Percentiles rank a stretch among this genome's conserved stretches.
Evolutionary conservation across 2,888 invertebrate genomes (phyloP).

Genomic region (Temnothorax unifasciatus): DNA sequence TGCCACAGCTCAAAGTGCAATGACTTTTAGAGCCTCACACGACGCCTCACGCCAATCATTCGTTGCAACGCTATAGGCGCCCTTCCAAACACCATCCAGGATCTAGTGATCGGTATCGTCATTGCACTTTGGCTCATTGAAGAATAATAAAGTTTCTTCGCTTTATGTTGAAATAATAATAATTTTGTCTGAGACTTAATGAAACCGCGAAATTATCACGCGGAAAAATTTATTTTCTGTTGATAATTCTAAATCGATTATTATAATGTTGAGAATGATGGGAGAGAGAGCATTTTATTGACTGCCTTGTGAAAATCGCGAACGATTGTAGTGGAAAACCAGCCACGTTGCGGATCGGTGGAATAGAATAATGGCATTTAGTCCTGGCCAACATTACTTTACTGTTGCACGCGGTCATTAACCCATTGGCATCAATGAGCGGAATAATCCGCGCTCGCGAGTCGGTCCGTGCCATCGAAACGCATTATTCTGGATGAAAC

Average conservation of each 20-base stretch:
- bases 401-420: constrained; percentile 48
- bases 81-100: constrained; percentile 6
- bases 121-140: constrained; percentile 11
- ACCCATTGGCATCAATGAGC: constrained; percentile 42
- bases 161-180: constrained; percentile 7
- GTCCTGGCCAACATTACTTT: constrained; percentile 25
- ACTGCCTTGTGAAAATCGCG: constrained; percentile 11
- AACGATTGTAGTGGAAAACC: constrained; percentile 14
- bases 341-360: not conserved
- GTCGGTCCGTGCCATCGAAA: constrained; percentile 8
- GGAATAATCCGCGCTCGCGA: constrained; percentile 50
- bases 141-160: not conserved
- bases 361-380: constrained; percentile 40
- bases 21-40: constrained; percentile 42
- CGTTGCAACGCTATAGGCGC: not conserved
- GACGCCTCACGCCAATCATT: constrained; percentile 25
- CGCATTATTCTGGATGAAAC: constrained; percentile 11
- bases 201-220: not conserved
- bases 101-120: not conserved
- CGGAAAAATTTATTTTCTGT: not conserved
- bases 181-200: not conserved
- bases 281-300: not conserved
- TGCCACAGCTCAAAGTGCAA: constrained; percentile 49
- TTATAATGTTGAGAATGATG: not conserved
- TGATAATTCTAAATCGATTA: not conserved